A percentile compares a stretch with the other conserved stretches of the same genome.
phyloP scores from a whole-genome alignment of 2,888 invertebrate species.

The Cancer borealis region DNA sequence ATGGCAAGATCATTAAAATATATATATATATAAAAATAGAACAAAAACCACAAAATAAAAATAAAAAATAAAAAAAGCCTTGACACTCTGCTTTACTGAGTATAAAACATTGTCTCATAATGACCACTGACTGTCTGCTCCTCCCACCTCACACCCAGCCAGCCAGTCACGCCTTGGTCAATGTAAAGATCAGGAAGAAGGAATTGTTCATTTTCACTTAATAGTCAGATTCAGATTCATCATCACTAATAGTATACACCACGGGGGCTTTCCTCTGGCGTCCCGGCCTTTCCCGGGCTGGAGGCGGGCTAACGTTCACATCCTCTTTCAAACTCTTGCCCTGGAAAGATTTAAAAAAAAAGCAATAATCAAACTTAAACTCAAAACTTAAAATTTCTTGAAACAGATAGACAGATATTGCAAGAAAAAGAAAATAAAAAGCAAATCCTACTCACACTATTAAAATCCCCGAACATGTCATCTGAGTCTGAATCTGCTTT shows the following conservation, averaged over 20 bases:
- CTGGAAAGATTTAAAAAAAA: neutral
- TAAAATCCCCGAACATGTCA: slow-evolving; percentile 56
- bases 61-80: neutral
- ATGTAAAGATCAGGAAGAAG: neutral
- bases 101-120: neutral
- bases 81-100: neutral
- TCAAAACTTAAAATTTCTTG: neutral
- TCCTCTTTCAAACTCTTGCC: neutral
- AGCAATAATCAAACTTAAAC: neutral
- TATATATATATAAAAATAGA: slow-evolving; percentile 29
- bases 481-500: slow-evolving; percentile 70
- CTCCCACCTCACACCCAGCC: neutral
- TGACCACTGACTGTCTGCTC: neutral
- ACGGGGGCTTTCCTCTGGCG: neutral
- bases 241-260: slow-evolving; percentile 28
- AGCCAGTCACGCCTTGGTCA: neutral
- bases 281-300: neutral
- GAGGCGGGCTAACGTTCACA: neutral
- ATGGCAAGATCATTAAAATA: slow-evolving; percentile 17
- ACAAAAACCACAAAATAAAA: neutral
- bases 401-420: neutral
- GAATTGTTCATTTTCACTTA: neutral
- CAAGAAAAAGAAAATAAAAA: too few relatives aligned
- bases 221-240: slow-evolving; percentile 28
- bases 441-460: slow-evolving; percentile 7